phyloP scores from a whole-genome alignment of 2,888 invertebrate species.

The Onchidella celtica region DNA sequence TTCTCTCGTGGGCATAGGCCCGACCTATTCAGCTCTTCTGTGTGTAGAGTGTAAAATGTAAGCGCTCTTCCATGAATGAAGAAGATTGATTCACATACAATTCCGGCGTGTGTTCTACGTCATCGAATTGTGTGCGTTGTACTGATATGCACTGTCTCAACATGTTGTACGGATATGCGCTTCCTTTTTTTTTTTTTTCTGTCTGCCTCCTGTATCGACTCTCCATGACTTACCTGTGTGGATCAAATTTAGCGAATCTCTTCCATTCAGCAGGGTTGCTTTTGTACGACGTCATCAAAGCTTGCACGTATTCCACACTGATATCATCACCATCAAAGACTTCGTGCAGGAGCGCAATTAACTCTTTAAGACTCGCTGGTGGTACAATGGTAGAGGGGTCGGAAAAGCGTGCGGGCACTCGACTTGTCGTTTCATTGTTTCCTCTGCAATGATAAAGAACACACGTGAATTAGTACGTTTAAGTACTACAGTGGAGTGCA shows the following conservation, averaged over 20 bases:
- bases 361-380: slow-evolving; percentile 68
- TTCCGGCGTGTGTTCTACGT: too few species aligned
- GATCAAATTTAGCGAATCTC: slow-evolving; percentile 95
- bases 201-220: too few species aligned
- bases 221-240: slow-evolving; percentile 91
- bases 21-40: too few species aligned
- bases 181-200: too few species aligned
- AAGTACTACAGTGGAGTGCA: too few species aligned
- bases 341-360: slow-evolving; percentile 85
- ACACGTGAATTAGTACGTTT: neutral
- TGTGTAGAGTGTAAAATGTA: too few species aligned
- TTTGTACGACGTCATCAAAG: slow-evolving; percentile 89
- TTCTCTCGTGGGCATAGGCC: too few species aligned
- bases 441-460: neutral
- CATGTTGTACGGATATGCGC: too few species aligned
- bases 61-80: too few species aligned
- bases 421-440: neutral
- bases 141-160: too few species aligned
- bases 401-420: slow-evolving; percentile 26
- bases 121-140: too few species aligned
- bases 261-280: slow-evolving; percentile 95
- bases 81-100: too few species aligned
- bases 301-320: slow-evolving; percentile 93
- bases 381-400: slow-evolving; percentile 57
- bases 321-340: slow-evolving; percentile 91